Evolutionary conservation across 2,113 vertebrate species (phyloP), one percentile per base, ranked within the genome.

Genomic region (Petrocephalus microphthalmus): DNA sequence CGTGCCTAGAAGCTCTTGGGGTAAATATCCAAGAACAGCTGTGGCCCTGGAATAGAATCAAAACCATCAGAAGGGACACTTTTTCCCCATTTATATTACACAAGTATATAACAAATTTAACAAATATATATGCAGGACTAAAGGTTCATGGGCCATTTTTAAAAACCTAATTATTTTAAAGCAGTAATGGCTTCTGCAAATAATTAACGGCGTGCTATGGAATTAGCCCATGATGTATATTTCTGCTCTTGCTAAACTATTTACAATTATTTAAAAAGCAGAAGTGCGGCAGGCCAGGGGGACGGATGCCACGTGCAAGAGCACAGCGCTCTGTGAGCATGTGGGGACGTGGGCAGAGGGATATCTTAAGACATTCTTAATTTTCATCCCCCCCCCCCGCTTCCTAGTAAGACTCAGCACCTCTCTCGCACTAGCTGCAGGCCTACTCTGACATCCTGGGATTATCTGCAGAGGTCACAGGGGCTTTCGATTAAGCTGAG

Each of bases 1-100:
- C 15, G 96, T 97, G 89, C 97, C 97, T 94, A 97, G 94, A 89
- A 97, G 95, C 88, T 97, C 97, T 91, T 97, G 96, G 90, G 97
- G 97, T 95, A 97, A 93, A 91, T 97, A 97, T 33, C 95, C 96
- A 93, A 97, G 94, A 90, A 97, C 96, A 88, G 96, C 96, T 33
- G 97, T 97, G 88, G 97, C 96, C 94, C 97, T 97, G 54, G 84
- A 87, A 88, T 64, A 17, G 86, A 74, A 91, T 84, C 22, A 82
- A 22, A 64, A 15, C 15, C 7, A 71, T 87, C 45, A 45, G 45
- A 83, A 2, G 20, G 81, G 22, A 1, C 11, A 78, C 5, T 2
- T 78, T 78, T 78, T 42, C 33, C 71, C 33, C 71, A 42, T 78
- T 78, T 29, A 42, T 6, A 15, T 42, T 0, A 29, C 60, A 67